These are phyloP conservation scores for Apistogramma diplotaenia DNA, from an alignment of 2,113 vertebrate genomes.

Conservation along the genomic window DNA sequence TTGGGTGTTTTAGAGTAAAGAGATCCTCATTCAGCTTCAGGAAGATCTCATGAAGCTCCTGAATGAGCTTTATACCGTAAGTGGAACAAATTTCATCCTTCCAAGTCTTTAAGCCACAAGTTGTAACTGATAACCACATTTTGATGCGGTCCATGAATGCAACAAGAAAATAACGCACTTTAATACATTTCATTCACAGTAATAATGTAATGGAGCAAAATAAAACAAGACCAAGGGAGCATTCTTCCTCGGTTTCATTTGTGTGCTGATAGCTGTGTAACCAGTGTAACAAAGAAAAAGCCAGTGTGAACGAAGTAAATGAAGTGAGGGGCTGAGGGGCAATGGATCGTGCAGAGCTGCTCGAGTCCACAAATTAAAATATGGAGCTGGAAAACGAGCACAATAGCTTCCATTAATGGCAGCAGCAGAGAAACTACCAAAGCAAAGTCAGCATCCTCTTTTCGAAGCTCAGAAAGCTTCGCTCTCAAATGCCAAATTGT, in stretches of 20 bases:
- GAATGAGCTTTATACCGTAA: slow-evolving; percentile 98
- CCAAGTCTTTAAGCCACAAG: not conserved
- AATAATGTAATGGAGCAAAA: not conserved
- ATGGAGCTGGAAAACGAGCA: not conserved
- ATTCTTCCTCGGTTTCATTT: not conserved
- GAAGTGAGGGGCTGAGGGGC: not conserved
- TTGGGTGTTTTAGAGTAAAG: slow-evolving; percentile 85
- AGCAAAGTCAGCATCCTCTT: not conserved
- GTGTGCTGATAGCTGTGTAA: not conserved
- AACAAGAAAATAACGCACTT: not conserved
- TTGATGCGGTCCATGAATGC: not conserved
- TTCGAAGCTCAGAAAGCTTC: not conserved
- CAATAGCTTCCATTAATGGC: not conserved
- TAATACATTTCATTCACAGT: not conserved
- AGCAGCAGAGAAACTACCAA: not conserved
- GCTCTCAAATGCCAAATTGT: not conserved
- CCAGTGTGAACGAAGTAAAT: too few species aligned
- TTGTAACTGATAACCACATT: not conserved
- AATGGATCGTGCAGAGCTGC: not conserved
- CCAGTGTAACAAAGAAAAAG: too few species aligned
- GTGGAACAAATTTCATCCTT: slow-evolving; percentile 36
- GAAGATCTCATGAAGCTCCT: slow-evolving; percentile 99
- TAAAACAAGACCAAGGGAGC: not conserved
- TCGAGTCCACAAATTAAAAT: not conserved
- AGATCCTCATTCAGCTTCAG: slow-evolving; percentile 96